Evolutionary conservation across 1,140 invertebrate genomes (phyloP), one percentile per base, ranked within the genome.

Genomic region (Atta texana): DNA sequence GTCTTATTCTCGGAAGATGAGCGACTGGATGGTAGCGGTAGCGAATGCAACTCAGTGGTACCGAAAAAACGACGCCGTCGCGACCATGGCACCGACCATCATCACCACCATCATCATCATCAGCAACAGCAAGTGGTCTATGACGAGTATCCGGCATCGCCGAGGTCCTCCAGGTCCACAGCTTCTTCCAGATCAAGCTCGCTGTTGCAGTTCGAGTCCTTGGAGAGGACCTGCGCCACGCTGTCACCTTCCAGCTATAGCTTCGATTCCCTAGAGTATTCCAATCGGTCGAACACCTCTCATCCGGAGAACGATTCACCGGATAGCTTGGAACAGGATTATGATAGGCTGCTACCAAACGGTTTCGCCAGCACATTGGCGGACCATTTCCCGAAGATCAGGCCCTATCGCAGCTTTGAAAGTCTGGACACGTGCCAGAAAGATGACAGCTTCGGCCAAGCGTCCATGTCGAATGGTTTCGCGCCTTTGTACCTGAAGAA

Each of bases 201-300:
- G 76, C 95, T 98, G 39, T 95, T 98, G 34, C 97, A 98, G 93
- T 98, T 98, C 93, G 97, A 98, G 93, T 97, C 96, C 0, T 94
- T 98, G 71, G 97, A 97, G 91, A 96, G 97, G 86, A 97, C 97
- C 55, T 97, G 97, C 91, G 96, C 96, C 84, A 95, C 94, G 0
- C 77, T 95, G 6, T 96, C 96, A 10, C 96, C 96, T 0, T 96
- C 95, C 49, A 94, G 95, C 64, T 96, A 96, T 88, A 96, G 96
- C 76, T 96, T 96, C 88, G 96, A 96, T 88, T 96, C 96, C 0
- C 92, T 96, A 57, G 96, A 96, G 66, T 93, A 95, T 69, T 88
- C 95, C 3, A 94, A 95, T 71, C 88, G 93, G 6, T 92, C 94
- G 76, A 95, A 95, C 82, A 86, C 90, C 31, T 93, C 93, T 16